Evolutionary conservation across 2,888 invertebrate genomes (phyloP).

Genomic region (Caenorhabditis sp.): DNA sequence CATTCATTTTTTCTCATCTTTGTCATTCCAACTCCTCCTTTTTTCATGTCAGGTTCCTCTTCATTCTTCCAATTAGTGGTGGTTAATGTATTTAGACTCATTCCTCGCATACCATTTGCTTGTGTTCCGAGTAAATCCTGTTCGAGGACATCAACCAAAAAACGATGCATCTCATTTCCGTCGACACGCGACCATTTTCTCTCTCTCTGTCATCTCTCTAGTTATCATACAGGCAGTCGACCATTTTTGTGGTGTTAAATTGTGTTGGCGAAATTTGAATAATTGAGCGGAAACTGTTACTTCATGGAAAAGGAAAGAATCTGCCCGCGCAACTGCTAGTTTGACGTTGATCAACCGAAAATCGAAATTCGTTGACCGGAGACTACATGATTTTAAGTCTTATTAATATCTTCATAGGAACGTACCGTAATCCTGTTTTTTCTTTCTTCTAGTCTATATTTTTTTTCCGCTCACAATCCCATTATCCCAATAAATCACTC

Average conservation of each 20-base stretch:
- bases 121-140: slow-evolving; percentile 60
- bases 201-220: slow-evolving; percentile 13
- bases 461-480: neutral
- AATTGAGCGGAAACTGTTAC: slow-evolving; percentile 9
- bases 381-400: neutral
- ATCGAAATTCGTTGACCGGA: neutral
- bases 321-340: too few species aligned
- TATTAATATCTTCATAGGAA: neutral
- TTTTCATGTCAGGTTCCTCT: slow-evolving; percentile 49
- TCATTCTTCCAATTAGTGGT: slow-evolving; percentile 48
- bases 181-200: neutral
- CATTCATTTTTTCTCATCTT: slow-evolving; percentile 14
- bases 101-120: slow-evolving; percentile 57
- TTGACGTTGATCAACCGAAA: neutral
- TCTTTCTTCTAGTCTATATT: too few species aligned
- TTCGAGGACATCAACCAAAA: slow-evolving; percentile 49
- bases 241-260: neutral
- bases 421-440: neutral
- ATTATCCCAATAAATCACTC: slow-evolving; percentile 13
- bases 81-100: slow-evolving; percentile 64
- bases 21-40: slow-evolving; percentile 37
- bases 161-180: slow-evolving; percentile 58
- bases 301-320: neutral
- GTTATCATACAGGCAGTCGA: slow-evolving; percentile 8
- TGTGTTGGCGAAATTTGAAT: slow-evolving; percentile 7